These are phyloP conservation scores for Catamblyrhynchus diadema DNA, from an alignment of 2,797 vertebrate species.

Conservation along the genomic window DNA sequence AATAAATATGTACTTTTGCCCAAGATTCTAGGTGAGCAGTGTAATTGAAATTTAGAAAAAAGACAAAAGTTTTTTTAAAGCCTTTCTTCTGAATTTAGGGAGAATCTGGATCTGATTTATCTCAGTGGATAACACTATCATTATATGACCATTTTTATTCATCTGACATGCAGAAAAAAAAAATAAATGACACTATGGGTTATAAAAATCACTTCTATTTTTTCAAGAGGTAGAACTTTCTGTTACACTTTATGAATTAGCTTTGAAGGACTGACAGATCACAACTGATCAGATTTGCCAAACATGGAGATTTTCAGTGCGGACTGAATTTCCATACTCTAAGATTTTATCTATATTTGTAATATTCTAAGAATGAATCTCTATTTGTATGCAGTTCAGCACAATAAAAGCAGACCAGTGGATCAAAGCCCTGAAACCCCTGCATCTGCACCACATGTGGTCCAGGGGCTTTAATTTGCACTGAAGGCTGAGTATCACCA, in stretches of 20 bases:
- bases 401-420: neutral
- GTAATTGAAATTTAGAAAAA: neutral
- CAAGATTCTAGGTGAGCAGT: neutral
- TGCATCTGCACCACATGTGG: neutral
- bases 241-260: neutral
- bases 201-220: conserved; percentile 2
- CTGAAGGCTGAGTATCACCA: neutral
- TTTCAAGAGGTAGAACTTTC: neutral
- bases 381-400: neutral
- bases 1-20: neutral
- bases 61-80: neutral
- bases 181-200: neutral
- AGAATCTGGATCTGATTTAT: neutral
- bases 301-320: neutral
- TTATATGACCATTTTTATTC: neutral
- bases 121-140: neutral
- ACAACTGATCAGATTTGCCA: neutral
- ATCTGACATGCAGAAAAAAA: neutral
- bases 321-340: neutral
- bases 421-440: neutral
- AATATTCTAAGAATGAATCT: neutral
- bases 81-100: neutral
- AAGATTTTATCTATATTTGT: neutral
- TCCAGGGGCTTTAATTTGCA: neutral
- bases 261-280: neutral